Evolutionary conservation across 2,113 vertebrate genomes (phyloP), one percentile per base, ranked within the genome.

Genomic region (Potamarius usumacintae): DNA sequence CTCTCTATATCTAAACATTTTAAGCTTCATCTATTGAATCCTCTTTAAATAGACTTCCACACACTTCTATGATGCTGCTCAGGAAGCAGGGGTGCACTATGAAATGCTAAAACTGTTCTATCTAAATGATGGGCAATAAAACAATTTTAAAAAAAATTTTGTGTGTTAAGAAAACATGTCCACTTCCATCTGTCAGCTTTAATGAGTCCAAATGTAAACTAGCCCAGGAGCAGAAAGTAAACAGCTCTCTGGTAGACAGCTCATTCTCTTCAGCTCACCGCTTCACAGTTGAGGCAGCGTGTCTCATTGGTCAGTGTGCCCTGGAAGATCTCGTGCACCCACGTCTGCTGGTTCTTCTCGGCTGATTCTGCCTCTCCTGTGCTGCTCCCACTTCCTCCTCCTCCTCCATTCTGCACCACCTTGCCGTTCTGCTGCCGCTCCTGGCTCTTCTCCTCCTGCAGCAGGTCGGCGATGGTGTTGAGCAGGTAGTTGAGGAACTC

Each of bases 351-450:
- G 0, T 93, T 87, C 93, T 97, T 97, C 93, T 97, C 96, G 9
- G 94, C 95, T 20, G 95, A 94, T 15, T 96, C 96, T 0, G 93
- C 93, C 76, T 96, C 96, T 27, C 94, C 91, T 84, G 92, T 92
- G 92, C 0, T 94, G 94, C 92, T 94, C 92, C 71, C 92, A 86
- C 90, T 93, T 93, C 95, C 7, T 82, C 30, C 93, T 90, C 94
- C 91, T 90, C 95, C 96, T 79, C 95, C 95, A 6, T 96, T 96
- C 90, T 95, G 97, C 62, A 96, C 82, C 88, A 99, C 92, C 69
- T 96, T 97, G 11, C 98, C 98, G n/a, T 99, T 99, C 92, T 99
- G 97, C 91, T 99, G 98, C n/a, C 97, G 95, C 92, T 99, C 97
- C 84, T 99, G 98, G 84, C 97, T 97, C 86, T 96, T 96, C 90